phyloP scores from a whole-genome alignment of 2,888 invertebrate genomes.

The Drosophila macrospina region DNA sequence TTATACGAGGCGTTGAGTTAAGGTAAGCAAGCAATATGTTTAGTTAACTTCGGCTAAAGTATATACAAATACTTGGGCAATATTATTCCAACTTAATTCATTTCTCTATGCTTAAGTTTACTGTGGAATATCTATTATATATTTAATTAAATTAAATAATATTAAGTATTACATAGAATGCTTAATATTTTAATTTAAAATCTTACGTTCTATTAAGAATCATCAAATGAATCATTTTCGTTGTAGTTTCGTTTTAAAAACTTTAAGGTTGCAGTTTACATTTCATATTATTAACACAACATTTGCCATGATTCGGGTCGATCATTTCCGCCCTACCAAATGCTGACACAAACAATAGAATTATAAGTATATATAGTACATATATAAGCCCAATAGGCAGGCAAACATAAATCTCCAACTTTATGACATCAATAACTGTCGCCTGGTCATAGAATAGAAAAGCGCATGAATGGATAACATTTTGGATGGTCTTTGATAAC shows the following conservation, averaged over 20 bases:
- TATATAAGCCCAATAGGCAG: constrained; percentile 57
- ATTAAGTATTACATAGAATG: too few relatives aligned
- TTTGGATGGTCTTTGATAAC: constrained; percentile 69
- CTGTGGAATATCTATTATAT: too few relatives aligned
- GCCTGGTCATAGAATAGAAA: constrained; percentile 60
- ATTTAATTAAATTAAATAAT: too few relatives aligned
- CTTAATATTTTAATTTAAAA: too few relatives aligned
- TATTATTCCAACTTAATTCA: neutral
- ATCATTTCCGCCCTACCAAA: constrained; percentile 25
- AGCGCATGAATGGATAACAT: constrained; percentile 44
- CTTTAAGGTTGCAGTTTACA: neutral
- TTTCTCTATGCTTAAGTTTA: too few relatives aligned
- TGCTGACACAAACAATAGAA: constrained; percentile 44
- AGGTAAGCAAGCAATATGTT: constrained; percentile 50
- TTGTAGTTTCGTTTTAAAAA: neutral
- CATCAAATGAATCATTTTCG: too few relatives aligned
- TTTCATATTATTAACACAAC: constrained; percentile 49
- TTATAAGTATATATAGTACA: constrained; percentile 25
- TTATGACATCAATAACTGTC: constrained; percentile 81
- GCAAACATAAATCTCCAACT: constrained; percentile 77
- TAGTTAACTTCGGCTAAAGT: neutral
- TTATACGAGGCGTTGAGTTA: constrained; percentile 73
- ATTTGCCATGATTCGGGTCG: constrained; percentile 37
- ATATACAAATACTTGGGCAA: constrained; percentile 3
- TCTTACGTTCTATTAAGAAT: too few relatives aligned